Evolutionary conservation across 1,140 invertebrate species (phyloP).

Genomic region (Hestina assimilis): DNA sequence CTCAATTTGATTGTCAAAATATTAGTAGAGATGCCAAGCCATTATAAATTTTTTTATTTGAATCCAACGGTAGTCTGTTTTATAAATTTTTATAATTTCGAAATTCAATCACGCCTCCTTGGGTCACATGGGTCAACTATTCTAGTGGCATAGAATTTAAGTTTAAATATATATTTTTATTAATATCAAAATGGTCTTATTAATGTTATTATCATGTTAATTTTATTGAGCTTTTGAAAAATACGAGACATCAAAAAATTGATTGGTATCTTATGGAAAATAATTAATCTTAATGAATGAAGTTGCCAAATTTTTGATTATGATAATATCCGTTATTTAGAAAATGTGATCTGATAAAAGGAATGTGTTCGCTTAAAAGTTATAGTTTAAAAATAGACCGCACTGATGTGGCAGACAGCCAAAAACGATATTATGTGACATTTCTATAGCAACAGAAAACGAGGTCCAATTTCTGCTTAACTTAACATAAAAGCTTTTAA

Average conservation of each 20-base stretch:
- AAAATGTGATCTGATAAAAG: too few relatives aligned
- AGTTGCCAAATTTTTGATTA: too few relatives aligned
- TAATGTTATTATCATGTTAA: too few relatives aligned
- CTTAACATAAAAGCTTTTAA: background rate
- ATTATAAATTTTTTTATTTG: background rate
- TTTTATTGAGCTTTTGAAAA: too few relatives aligned
- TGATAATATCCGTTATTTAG: too few relatives aligned
- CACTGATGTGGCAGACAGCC: background rate
- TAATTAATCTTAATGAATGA: too few relatives aligned
- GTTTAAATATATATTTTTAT: background rate
- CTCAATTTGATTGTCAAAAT: too few relatives aligned
- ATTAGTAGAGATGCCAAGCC: too few relatives aligned
- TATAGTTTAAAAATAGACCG: background rate
- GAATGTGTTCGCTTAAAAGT: background rate
- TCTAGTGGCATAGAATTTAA: background rate
- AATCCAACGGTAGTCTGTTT: background rate
- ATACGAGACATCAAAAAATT: too few relatives aligned
- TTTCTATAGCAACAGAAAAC: background rate
- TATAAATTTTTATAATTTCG: background rate
- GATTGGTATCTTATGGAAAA: too few relatives aligned
- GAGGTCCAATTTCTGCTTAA: background rate
- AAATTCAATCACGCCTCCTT: background rate
- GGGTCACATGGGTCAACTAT: background rate
- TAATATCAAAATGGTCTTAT: too few relatives aligned
- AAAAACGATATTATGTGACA: background rate